phyloP scores from a whole-genome alignment of 1,140 invertebrate species.

The Aphelenchoides avenae region DNA sequence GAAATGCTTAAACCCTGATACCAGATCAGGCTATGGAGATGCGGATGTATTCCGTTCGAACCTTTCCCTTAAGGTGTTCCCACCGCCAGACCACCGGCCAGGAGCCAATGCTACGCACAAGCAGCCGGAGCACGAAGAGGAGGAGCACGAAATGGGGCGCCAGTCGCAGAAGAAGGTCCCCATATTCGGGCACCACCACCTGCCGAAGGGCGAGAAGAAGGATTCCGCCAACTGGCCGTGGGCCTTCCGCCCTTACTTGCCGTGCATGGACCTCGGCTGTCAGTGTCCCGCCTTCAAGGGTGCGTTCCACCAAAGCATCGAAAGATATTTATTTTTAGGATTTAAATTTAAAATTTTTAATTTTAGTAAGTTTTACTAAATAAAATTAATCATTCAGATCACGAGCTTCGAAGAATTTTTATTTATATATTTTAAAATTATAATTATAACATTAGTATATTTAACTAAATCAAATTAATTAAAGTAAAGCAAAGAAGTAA shows the following conservation, averaged over 20 bases:
- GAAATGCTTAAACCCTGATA: too few species aligned
- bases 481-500: too few species aligned
- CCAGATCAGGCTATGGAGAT: too few species aligned
- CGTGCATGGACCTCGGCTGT: slow-evolving; percentile 51
- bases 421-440: too few species aligned
- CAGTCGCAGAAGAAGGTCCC: slow-evolving; percentile 12
- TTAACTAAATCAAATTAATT: too few species aligned
- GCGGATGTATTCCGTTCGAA: too few species aligned
- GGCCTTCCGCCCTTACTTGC: slow-evolving; percentile 32
- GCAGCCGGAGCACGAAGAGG: background rate
- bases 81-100: background rate
- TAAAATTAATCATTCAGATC: slow-evolving; percentile 9
- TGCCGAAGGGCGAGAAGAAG: slow-evolving; percentile 26
- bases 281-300: slow-evolving; percentile 41
- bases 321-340: too few species aligned
- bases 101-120: slow-evolving; percentile 1
- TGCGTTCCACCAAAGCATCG: too few species aligned
- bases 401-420: too few species aligned
- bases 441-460: too few species aligned
- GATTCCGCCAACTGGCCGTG: slow-evolving; percentile 31
- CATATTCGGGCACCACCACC: slow-evolving; percentile 27
- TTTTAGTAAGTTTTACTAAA: too few species aligned
- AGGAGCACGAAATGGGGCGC: slow-evolving; percentile 4
- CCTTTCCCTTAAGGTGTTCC: too few species aligned
- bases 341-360: background rate